A percentile compares a stretch with the other conserved stretches of the same genome.
phyloP scores from a whole-genome alignment of 1,140 invertebrate species.

The Helicoverpa zea region DNA sequence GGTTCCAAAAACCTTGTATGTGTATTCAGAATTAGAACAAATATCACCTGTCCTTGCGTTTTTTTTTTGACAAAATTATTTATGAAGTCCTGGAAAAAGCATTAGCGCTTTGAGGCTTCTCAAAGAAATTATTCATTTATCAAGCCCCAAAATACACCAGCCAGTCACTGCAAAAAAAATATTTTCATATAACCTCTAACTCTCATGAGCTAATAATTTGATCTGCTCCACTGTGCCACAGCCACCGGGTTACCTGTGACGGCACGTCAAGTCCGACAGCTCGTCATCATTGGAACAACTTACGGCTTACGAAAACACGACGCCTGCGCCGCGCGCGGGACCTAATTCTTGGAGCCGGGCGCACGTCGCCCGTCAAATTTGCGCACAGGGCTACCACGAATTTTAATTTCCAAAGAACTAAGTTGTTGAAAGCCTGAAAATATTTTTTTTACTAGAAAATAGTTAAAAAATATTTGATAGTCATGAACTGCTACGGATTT shows the following conservation, averaged over 20 bases:
- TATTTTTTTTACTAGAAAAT: too few species aligned
- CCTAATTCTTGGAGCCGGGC: constrained; percentile 71
- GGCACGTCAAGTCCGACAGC: constrained; percentile 60
- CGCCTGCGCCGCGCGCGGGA: constrained; percentile 49
- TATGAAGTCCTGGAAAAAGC: too few species aligned
- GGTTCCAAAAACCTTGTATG: too few species aligned
- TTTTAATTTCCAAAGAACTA: not conserved
- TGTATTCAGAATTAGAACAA: too few species aligned
- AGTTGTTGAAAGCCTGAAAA: too few species aligned
- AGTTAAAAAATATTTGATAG: not conserved
- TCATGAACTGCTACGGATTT: not conserved
- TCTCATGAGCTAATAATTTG: constrained; percentile 35
- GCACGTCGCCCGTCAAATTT: constrained; percentile 73
- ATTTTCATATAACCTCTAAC: not conserved
- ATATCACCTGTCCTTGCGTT: too few species aligned
- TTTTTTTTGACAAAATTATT: too few species aligned
- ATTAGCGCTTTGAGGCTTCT: too few species aligned
- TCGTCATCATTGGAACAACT: constrained; percentile 68
- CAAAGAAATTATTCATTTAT: too few species aligned
- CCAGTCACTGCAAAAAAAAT: not conserved
- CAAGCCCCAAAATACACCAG: not conserved
- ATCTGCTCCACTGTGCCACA: not conserved
- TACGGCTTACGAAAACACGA: constrained; percentile 62
- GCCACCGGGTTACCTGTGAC: constrained; percentile 49
- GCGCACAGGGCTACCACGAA: constrained; percentile 64